Percentiles rank a stretch among this genome's conserved stretches.
Conservation (phyloP, 2,888 invertebrate species). For the Druceiella hillmani region DNA sequence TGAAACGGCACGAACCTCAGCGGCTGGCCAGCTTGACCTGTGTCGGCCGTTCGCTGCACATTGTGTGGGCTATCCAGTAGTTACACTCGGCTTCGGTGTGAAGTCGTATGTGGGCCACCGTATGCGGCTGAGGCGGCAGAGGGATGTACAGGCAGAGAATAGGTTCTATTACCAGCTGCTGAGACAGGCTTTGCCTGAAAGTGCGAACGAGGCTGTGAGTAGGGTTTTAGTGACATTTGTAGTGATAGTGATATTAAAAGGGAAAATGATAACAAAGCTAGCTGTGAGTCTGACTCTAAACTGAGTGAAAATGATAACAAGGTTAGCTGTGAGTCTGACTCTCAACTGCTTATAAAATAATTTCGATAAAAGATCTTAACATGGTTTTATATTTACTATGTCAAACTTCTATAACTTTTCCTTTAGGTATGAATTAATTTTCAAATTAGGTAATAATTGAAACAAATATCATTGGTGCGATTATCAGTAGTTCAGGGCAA, state of each 20-base stretch:
- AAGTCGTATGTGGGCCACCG: conserved; percentile 89
- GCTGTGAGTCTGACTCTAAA: too few species aligned
- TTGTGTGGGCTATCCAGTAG: conserved; percentile 84
- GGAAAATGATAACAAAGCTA: too few species aligned
- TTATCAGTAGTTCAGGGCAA: too few species aligned
- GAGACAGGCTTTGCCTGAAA: conserved; percentile 80
- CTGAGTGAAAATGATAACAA: too few species aligned
- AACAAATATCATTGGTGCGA: too few species aligned
- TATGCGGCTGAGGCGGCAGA: conserved; percentile 85
- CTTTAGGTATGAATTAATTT: too few species aligned
- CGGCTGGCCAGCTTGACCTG: conserved; percentile 82
- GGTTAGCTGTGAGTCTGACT: too few species aligned
- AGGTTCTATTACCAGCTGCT: conserved; percentile 91
- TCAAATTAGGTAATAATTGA: too few species aligned
- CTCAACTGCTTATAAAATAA: too few species aligned
- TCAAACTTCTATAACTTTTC: too few species aligned
- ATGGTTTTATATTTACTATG: too few species aligned
- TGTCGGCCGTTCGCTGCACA: conserved; percentile 96
- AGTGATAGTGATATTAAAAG: neutral
- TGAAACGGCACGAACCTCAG: conserved; percentile 47
- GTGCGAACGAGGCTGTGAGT: conserved; percentile 34
- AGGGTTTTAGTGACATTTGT: conserved; percentile 7
- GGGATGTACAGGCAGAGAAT: conserved; percentile 91
- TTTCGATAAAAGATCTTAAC: too few species aligned
- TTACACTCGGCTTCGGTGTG: conserved; percentile 92